phyloP scores from a whole-genome alignment of 2,888 invertebrate species.

The Linnaemya vulpina region DNA sequence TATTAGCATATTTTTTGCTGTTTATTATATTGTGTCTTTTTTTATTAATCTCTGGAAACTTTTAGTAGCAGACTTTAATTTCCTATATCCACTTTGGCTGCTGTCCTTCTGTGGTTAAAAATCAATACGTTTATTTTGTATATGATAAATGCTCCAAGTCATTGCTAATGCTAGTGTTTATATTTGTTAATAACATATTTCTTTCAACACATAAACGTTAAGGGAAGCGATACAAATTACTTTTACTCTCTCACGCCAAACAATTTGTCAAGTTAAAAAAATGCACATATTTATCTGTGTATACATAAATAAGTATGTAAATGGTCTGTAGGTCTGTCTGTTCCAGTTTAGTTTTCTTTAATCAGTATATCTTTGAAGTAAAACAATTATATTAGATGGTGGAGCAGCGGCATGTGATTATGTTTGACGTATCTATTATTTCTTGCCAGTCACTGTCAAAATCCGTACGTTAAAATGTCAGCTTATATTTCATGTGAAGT shows the following conservation, averaged over 20 bases:
- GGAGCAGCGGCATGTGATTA: too few relatives aligned
- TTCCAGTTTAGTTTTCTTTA: too few relatives aligned
- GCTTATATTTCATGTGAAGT: too few relatives aligned
- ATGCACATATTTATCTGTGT: too few relatives aligned
- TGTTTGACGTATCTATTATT: too few relatives aligned
- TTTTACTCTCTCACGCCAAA: not conserved
- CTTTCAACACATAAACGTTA: not conserved
- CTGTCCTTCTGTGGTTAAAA: not conserved
- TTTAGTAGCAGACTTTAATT: not conserved
- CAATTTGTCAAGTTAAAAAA: not conserved
- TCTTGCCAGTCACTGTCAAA: too few relatives aligned
- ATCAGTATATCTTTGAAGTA: too few relatives aligned
- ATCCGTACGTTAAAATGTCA: too few relatives aligned
- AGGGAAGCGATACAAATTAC: not conserved
- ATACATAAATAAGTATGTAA: too few relatives aligned
- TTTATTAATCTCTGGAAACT: not conserved
- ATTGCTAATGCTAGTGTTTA: not conserved
- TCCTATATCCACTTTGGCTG: not conserved
- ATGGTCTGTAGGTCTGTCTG: too few relatives aligned
- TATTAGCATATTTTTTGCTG: constrained; percentile 76
- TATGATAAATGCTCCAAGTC: too few relatives aligned
- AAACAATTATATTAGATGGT: too few relatives aligned
- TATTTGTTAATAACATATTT: not conserved
- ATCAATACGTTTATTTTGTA: not conserved
- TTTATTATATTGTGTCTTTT: constrained; percentile 6